Base-by-base conservation (phyloP, 2,113 vertebrate genomes). In the Lagopus leucura region DNA sequence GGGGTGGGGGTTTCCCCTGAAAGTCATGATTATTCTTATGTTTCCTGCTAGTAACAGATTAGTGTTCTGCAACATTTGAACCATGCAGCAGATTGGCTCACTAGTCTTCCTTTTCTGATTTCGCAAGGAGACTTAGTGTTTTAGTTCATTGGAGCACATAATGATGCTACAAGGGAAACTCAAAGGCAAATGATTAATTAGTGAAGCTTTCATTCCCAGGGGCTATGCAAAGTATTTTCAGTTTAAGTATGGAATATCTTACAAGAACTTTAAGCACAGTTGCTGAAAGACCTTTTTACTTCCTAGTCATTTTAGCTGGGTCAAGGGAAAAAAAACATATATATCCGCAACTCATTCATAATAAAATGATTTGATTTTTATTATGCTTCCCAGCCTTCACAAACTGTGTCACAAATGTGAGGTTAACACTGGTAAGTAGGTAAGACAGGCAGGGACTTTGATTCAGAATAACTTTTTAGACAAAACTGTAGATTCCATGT, bases 111-210 rank as follows among this genome's bases (percentile, higher is more conserved):
- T 69, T 38, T 81, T 60, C 78, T 72, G 61, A 64, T 86, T 75
- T 89, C 66, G 76, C 4, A 1, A 69, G 61, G 24, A 88, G 13
- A 48, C 10, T 67, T 0, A 0, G 45, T 78, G 30, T 30, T 74
- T 87, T 65, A 50, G 57, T 92, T 80, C 95, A 94, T 83, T 87
- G 90, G 92, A 94, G 72, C 67, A 55, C 17, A 93, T 96, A 96
- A 96, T 82, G 82, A 93, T 75, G 76, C 72, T 93, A 91, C 64
- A 2, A 93, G 91, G 82, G 86, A 96, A 93, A 72, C 18, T 50
- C 82, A 61, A 54, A 78, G 61, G 32, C 80, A 96, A 91, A 93
- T 94, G 94, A 94, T 94, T 93, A 95, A 65, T 77, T 92, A 94
- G 36, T 36, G 34, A 82, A 86, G 32, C 21, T 66, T 96, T 78